Percentiles rank a stretch among this genome's conserved stretches.
Evolutionary conservation across 2,888 invertebrate genomes (phyloP).

Genomic region (Marronus borbonicus): DNA sequence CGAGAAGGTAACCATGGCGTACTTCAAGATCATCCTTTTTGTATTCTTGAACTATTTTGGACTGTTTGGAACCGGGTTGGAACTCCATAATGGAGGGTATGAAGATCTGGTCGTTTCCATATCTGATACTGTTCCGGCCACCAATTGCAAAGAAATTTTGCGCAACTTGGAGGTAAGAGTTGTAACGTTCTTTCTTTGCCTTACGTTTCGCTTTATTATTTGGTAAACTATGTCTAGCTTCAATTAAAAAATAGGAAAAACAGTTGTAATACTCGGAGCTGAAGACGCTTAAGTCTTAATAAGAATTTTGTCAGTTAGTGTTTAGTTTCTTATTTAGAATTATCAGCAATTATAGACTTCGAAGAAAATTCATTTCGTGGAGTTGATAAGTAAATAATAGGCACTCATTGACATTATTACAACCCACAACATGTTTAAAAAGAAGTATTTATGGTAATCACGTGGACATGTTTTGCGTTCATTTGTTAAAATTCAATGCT

Average conservation of each 20-base stretch:
- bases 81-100: slow-evolving; percentile 70
- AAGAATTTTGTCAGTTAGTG: too few relatives aligned
- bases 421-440: not conserved
- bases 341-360: too few relatives aligned
- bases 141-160: slow-evolving; percentile 69
- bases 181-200: not conserved
- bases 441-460: not conserved
- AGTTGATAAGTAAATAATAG: slow-evolving; percentile 30
- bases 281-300: too few relatives aligned
- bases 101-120: slow-evolving; percentile 70
- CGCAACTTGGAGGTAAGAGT: slow-evolving; percentile 71
- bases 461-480: too few relatives aligned
- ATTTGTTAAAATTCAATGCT: too few relatives aligned
- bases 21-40: slow-evolving; percentile 43
- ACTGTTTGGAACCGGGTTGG: slow-evolving; percentile 57
- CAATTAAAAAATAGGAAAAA: too few relatives aligned
- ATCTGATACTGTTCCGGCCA: slow-evolving; percentile 69
- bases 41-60: slow-evolving; percentile 42
- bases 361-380: not conserved
- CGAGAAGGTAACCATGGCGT: slow-evolving; percentile 21
- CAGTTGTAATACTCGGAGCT: too few relatives aligned
- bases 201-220: too few relatives aligned
- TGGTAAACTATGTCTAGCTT: too few relatives aligned
- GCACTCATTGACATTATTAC: not conserved
- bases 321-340: too few relatives aligned